A percentile compares a stretch with the other conserved stretches of the same genome.
Evolutionary conservation across 2,888 invertebrate species (phyloP).

Genomic region (Trissonchulus sp.): DNA sequence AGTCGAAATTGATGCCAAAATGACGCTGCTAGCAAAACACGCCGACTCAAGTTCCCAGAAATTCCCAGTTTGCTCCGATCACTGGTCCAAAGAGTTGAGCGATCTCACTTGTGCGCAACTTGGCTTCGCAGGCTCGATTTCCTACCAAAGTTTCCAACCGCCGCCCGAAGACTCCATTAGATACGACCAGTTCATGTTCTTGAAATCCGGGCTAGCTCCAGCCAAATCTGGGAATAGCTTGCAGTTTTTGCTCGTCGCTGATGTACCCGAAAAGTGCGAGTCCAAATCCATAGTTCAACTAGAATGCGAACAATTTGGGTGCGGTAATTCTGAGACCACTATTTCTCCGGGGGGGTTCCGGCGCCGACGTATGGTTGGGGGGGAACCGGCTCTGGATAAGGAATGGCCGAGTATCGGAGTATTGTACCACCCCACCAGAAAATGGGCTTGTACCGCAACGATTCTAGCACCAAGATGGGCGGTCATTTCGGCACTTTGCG

Average conservation of each 20-base stretch:
- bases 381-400: slow-evolving; percentile 42
- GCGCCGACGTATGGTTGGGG: slow-evolving; percentile 30
- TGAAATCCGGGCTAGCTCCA: background rate
- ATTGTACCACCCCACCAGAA: slow-evolving; percentile 55
- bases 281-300: background rate
- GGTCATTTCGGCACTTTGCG: slow-evolving; percentile 58
- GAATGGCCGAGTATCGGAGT: slow-evolving; percentile 62
- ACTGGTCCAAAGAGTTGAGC: slow-evolving; percentile 59
- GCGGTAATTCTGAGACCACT: no score
- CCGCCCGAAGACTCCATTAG: no score
- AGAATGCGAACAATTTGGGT: background rate
- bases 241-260: background rate
- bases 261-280: background rate
- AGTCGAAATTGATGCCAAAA: no score
- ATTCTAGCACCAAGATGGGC: slow-evolving; percentile 58
- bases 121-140: slow-evolving; percentile 54
- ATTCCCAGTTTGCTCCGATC: slow-evolving; percentile 56
- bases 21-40: no score
- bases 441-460: slow-evolving; percentile 58
- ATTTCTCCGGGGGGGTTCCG: no score
- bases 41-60: no score
- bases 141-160: background rate
- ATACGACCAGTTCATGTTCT: no score
- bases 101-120: slow-evolving; percentile 59
- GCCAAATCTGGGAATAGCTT: background rate